Evolutionary conservation across 2,113 vertebrate species (phyloP).

Genomic region (Neolamprologus caudopunctatus): DNA sequence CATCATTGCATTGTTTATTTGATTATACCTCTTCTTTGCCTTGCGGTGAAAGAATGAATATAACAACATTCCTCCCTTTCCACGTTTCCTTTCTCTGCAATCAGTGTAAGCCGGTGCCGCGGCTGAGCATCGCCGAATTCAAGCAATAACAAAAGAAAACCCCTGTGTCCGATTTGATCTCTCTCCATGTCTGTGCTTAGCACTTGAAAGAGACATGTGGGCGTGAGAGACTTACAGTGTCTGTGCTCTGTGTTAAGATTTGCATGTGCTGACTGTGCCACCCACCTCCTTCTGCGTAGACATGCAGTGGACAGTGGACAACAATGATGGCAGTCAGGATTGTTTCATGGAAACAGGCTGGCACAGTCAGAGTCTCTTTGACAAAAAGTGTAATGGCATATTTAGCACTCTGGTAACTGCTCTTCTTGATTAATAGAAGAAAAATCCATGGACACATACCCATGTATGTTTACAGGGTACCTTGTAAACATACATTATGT

Average conservation of each 20-base stretch:
- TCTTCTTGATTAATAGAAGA: not conserved
- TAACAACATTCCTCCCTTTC: not conserved
- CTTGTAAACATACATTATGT: not conserved
- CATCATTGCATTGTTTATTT: not conserved
- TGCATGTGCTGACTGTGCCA: not conserved
- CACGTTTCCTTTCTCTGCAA: not conserved
- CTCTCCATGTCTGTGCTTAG: not conserved
- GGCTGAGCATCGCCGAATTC: not conserved
- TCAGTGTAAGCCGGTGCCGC: not conserved
- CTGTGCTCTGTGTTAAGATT: not conserved
- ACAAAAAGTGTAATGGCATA: not conserved
- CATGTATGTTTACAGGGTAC: not conserved
- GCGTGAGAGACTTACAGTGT: constrained; percentile 16
- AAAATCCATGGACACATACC: not conserved
- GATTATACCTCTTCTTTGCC: not conserved
- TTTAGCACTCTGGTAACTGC: not conserved
- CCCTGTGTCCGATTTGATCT: not conserved
- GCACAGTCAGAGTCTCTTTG: not conserved
- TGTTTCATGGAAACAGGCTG: not conserved
- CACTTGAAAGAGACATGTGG: constrained; percentile 24
- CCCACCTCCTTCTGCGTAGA: constrained; percentile 27
- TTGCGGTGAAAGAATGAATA: not conserved
- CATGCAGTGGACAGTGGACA: not conserved
- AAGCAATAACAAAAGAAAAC: constrained; percentile 19
- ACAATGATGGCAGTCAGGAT: not conserved